Conservation (phyloP, 2,113 vertebrate species). For the Xyrauchen texanus region DNA sequence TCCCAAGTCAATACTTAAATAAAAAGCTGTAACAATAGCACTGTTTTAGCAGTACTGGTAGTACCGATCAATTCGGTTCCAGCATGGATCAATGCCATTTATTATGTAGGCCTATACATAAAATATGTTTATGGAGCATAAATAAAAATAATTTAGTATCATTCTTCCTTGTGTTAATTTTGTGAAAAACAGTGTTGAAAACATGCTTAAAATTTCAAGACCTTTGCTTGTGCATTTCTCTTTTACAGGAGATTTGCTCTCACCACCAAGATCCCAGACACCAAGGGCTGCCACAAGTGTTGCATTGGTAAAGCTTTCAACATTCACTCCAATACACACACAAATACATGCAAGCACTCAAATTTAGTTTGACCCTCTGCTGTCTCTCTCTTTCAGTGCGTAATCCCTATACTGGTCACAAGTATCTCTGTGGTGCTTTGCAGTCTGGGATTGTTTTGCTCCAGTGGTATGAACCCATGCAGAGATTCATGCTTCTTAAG, state of each 20-base stretch:
- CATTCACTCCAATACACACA: neutral
- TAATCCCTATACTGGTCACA: constrained; percentile 95
- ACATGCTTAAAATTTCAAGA: no score
- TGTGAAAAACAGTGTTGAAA: no score
- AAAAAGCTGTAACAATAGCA: no score
- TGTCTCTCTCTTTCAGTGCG: constrained; percentile 77
- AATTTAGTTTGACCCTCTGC: neutral
- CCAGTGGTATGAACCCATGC: constrained; percentile 99
- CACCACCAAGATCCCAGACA: constrained; percentile 97
- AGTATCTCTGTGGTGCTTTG: constrained; percentile 94
- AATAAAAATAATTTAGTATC: no score
- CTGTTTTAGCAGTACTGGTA: no score
- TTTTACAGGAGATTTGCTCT: constrained; percentile 91
- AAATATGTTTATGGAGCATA: no score
- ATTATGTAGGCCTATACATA: no score
- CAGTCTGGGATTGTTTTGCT: constrained; percentile 95
- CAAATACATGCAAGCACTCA: neutral
- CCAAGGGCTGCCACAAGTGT: constrained; percentile 98
- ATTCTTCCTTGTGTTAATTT: no score
- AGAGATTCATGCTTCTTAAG: constrained; percentile 99
- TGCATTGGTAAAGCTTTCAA: constrained; percentile 86
- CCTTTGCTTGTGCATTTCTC: constrained; percentile 19
- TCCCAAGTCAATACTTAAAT: no score
- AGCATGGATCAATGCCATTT: no score
- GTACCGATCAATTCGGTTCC: no score